Conservation (phyloP, 2,888 invertebrate genomes). For the Ellobium chinense region DNA sequence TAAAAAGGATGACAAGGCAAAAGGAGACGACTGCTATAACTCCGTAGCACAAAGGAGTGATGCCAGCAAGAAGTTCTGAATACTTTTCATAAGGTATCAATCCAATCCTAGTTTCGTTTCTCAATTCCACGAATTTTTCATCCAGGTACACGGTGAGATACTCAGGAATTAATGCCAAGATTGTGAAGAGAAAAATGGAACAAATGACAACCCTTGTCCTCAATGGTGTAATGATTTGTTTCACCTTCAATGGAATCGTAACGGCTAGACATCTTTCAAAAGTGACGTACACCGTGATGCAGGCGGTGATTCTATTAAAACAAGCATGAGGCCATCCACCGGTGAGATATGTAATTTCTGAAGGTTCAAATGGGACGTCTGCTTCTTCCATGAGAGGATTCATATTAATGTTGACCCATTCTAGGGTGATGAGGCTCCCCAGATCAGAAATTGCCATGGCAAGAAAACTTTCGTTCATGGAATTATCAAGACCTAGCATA, state of each 20-base stretch:
- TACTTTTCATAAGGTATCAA: neutral
- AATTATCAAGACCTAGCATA: neutral
- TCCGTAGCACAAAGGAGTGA: neutral
- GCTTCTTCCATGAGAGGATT: neutral
- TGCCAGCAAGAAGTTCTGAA: neutral
- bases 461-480: neutral
- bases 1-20: neutral
- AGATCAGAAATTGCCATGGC: conserved; percentile 4
- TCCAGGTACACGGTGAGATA: neutral
- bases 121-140: neutral
- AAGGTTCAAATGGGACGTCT: neutral
- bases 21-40: neutral
- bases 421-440: neutral
- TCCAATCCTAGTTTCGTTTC: neutral
- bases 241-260: neutral
- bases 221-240: neutral
- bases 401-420: neutral
- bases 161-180: neutral
- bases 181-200: neutral
- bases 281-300: neutral
- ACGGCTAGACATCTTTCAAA: neutral
- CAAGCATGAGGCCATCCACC: neutral
- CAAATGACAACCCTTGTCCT: neutral
- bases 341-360: neutral
- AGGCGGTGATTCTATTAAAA: neutral